Evolutionary conservation across 1,140 invertebrate species (phyloP).

Genomic region (Drosophila nannoptera): DNA sequence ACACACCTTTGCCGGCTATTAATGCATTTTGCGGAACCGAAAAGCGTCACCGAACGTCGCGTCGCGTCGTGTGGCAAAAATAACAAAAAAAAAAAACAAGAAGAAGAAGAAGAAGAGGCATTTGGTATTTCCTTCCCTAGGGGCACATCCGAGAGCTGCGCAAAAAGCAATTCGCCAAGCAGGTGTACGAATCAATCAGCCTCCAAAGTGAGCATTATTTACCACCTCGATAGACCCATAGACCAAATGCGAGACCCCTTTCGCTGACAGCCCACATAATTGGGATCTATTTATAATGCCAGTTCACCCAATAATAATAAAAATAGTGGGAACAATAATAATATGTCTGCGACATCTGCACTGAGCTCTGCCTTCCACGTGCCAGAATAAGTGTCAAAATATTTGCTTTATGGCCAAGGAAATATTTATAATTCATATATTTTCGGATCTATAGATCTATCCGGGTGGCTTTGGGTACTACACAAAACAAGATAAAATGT

Average conservation of each 20-base stretch:
- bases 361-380: not conserved
- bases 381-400: conserved; percentile 31
- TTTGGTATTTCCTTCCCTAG: conserved; percentile 5
- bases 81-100: not conserved
- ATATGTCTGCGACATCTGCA: conserved; percentile 10
- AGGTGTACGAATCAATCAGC: conserved; percentile 48
- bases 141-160: not conserved
- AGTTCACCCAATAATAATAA: not conserved
- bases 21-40: conserved; percentile 71
- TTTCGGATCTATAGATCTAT: not conserved
- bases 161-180: conserved; percentile 29
- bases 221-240: conserved; percentile 5
- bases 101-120: not conserved
- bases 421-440: conserved; percentile 10
- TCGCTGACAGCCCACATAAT: conserved; percentile 13
- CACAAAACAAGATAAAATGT: not conserved
- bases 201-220: conserved; percentile 48
- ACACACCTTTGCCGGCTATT: conserved; percentile 39
- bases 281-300: conserved; percentile 3
- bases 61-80: conserved; percentile 25
- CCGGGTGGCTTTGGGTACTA: not conserved
- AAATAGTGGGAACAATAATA: not conserved
- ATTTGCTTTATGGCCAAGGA: conserved; percentile 22
- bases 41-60: conserved; percentile 53
- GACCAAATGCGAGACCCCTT: not conserved